These are phyloP conservation scores for Orchesella flavescens DNA, from an alignment of 2,888 invertebrate genomes.

Conservation along the genomic window DNA sequence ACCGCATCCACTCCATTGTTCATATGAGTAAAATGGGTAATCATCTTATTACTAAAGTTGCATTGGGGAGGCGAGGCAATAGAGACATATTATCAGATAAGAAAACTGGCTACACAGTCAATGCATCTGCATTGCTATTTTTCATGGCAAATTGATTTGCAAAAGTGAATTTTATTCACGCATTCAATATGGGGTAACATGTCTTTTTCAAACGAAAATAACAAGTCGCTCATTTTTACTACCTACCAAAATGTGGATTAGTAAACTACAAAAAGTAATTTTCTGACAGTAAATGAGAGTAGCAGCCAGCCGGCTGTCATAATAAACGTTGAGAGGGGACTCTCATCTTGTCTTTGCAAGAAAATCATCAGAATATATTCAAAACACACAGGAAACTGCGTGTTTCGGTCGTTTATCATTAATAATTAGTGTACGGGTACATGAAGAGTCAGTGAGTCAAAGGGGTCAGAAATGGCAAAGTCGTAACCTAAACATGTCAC, in stretches of 20 bases:
- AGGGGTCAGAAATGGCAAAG: slow-evolving; percentile 51
- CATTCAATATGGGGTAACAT: too few species aligned
- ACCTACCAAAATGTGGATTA: background rate
- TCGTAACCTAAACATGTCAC: slow-evolving; percentile 12
- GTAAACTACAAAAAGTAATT: background rate
- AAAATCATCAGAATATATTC: background rate
- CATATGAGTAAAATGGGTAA: too few species aligned
- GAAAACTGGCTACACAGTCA: too few species aligned
- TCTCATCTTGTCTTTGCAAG: background rate
- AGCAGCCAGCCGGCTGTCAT: background rate
- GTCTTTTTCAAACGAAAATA: too few species aligned
- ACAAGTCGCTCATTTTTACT: background rate
- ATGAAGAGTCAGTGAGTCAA: slow-evolving; percentile 30
- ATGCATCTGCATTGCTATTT: too few species aligned
- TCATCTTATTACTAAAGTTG: too few species aligned
- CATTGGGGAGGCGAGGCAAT: too few species aligned
- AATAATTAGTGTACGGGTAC: slow-evolving; percentile 2
- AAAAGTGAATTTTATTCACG: too few species aligned
- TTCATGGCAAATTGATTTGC: too few species aligned
- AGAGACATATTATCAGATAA: too few species aligned
- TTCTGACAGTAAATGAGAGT: background rate
- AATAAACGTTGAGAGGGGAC: background rate
- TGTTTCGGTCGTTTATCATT: slow-evolving; percentile 17
- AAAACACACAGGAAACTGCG: slow-evolving; percentile 32
- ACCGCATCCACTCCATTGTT: too few species aligned